phyloP scores from a whole-genome alignment of 1,140 invertebrate genomes.

The Meloidogyne exigua region DNA sequence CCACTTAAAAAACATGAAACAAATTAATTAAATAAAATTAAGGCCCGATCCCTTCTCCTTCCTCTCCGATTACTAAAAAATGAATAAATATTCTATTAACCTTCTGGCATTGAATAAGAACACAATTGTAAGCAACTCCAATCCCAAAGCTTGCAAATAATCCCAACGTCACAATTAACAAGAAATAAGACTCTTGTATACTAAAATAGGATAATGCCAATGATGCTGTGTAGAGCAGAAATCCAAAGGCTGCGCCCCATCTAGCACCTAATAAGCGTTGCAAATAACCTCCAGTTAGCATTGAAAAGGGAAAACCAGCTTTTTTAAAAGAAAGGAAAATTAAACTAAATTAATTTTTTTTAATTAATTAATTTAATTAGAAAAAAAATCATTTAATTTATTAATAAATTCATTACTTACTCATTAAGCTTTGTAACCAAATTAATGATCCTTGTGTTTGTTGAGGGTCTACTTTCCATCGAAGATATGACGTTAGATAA shows the following conservation, averaged over 20 bases:
- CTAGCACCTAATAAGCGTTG: constrained; percentile 44
- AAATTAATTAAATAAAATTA: too few relatives aligned
- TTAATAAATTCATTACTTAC: constrained; percentile 24
- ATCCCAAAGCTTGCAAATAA: constrained; percentile 41
- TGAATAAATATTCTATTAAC: constrained; percentile 22
- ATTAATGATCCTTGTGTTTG: constrained; percentile 46
- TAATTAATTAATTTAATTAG: too few relatives aligned
- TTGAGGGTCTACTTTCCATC: constrained; percentile 47
- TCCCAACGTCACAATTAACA: constrained; percentile 42
- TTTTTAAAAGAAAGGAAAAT: too few relatives aligned
- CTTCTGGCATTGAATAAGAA: constrained; percentile 47
- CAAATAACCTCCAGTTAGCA: constrained; percentile 45
- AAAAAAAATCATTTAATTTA: background rate
- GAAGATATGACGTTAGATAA: constrained; percentile 44
- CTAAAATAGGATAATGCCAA: constrained; percentile 43
- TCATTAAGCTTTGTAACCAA: constrained; percentile 46
- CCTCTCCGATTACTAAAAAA: too few relatives aligned
- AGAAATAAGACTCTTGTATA: constrained; percentile 48
- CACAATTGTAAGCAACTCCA: constrained; percentile 47
- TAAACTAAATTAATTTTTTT: too few relatives aligned
- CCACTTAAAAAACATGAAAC: constrained; percentile 35
- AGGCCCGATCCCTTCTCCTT: too few relatives aligned
- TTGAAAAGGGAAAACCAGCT: constrained; percentile 48
- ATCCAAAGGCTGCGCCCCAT: constrained; percentile 40
- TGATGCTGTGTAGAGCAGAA: constrained; percentile 33